Evolutionary conservation across 2,888 invertebrate genomes (phyloP), one percentile per base, ranked within the genome.

Genomic region (Mechanitis mazaeus): DNA sequence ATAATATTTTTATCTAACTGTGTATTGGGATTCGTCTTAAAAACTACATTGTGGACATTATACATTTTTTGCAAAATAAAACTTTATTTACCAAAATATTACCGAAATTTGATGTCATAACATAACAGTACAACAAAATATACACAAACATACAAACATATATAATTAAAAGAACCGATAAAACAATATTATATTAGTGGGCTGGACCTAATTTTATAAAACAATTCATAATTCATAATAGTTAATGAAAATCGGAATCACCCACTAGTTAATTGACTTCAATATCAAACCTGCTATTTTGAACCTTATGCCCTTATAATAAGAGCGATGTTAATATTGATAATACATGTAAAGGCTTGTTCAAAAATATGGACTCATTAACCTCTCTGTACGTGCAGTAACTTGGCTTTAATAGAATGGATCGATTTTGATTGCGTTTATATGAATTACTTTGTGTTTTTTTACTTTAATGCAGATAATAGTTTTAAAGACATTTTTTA

Each of bases 231-330:
- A 72, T 68, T 72, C 71, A 71, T 59, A 63, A 58, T 55, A 57
- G 66, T 67, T 76, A 78, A 79, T 77, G 76, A 74, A 74, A 76
- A 74, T 70, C 72, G 68, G 56, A 70, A 75, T 75, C 74, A 66
- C 63, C 69, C 20, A 61, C 66, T 67, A 68, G 73, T 75, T 76
- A 78, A 77, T 75, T 72, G 73, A 71, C 70, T 68, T 46, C 42
- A 33, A 31, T 54, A 9, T 28, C 54, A 58, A 11, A 11, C 28
- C 31, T 46, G 3, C 9, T 11, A 50, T 58, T 58, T 45, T 58
- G 55, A 56, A 64, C 56, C 54, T 55, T 62, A 61, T 31, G 11
- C 5, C n/a, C 28, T 56, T 28, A 2, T 38, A 45, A 60, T 58
- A 62, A 60, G 61, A 42, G 28, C 11, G 50, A 38, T 54, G 28